These are phyloP conservation scores for Pelodytes ibericus DNA, from an alignment of 2,797 vertebrate species.

Conservation along the genomic window DNA sequence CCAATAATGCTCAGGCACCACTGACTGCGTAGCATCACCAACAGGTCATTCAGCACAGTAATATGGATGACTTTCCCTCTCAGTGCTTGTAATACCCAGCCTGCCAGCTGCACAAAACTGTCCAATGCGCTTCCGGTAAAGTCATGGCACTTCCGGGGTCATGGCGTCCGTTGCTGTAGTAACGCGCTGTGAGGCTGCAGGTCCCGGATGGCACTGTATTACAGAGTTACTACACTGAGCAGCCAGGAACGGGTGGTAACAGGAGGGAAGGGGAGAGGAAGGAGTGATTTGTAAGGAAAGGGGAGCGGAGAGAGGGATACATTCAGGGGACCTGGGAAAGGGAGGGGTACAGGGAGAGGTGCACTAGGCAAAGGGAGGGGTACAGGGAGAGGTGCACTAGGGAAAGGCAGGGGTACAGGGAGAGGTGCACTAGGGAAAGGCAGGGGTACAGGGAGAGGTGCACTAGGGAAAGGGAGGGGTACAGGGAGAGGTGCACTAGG, in stretches of 20 bases:
- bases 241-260: not conserved
- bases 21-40: too few species aligned
- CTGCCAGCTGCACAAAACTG: too few species aligned
- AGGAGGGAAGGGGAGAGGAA: not conserved
- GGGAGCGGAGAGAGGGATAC: not conserved
- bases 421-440: not conserved
- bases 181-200: not conserved
- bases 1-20: too few species aligned
- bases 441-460: not conserved
- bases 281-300: not conserved
- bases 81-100: too few species aligned
- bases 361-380: not conserved
- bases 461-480: not conserved
- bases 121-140: not conserved
- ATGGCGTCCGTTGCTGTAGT: slow-evolving; percentile 49
- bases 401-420: not conserved
- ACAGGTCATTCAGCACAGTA: too few species aligned
- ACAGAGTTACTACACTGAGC: not conserved
- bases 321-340: not conserved
- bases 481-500: not conserved
- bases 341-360: too few species aligned
- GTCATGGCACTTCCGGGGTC: not conserved
- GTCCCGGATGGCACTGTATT: not conserved
- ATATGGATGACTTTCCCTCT: too few species aligned
- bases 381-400: not conserved